phyloP scores from a whole-genome alignment of 2,113 vertebrate genomes.

The Syngnathus typhle region DNA sequence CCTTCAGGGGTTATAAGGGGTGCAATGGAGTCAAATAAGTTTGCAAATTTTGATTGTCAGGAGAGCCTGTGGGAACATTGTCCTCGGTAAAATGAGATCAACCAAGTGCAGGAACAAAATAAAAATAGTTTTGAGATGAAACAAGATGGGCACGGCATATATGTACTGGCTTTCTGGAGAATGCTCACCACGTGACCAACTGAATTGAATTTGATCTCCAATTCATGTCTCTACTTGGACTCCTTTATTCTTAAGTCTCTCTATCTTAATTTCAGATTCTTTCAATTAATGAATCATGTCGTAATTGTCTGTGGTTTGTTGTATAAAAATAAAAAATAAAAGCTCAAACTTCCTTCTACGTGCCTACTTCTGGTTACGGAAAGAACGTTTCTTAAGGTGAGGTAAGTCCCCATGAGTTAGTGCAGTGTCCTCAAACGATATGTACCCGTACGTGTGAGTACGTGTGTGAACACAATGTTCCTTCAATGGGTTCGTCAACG shows the following conservation, averaged over 20 bases:
- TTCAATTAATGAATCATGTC: too few species aligned
- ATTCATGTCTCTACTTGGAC: neutral
- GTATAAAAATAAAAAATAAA: neutral
- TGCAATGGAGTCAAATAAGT: neutral
- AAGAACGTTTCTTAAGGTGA: neutral
- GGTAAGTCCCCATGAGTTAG: neutral
- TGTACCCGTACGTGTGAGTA: slow-evolving; percentile 18
- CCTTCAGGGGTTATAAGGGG: neutral
- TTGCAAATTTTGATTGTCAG: neutral
- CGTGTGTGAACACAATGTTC: slow-evolving; percentile 74
- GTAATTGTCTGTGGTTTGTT: neutral
- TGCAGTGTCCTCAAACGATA: neutral
- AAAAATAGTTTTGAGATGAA: neutral
- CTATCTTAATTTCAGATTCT: neutral
- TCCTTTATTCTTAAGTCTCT: neutral
- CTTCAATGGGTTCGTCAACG: slow-evolving; percentile 65
- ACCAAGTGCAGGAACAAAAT: neutral
- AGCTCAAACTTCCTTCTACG: neutral
- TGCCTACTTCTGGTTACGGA: neutral
- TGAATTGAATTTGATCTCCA: neutral
- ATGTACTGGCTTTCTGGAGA: neutral
- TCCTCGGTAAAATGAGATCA: neutral
- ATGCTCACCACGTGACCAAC: neutral
- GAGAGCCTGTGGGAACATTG: neutral
- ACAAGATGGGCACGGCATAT: neutral